Base-by-base conservation (phyloP, 2,797 vertebrate species). In the Rhyacichthys aspro region DNA sequence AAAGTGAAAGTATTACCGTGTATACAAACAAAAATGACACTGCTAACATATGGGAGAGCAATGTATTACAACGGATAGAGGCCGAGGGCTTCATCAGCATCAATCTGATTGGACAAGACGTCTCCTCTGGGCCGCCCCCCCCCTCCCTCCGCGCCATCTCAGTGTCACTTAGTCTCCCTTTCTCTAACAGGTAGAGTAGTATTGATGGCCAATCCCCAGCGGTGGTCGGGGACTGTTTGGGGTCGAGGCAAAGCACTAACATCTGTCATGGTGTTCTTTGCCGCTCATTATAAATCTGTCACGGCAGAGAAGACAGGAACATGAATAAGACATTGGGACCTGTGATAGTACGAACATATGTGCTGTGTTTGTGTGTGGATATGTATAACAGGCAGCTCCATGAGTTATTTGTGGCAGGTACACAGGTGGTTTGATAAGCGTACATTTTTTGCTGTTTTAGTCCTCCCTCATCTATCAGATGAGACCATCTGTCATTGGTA, bases 201-300 rank as follows among this genome's bases (percentile, higher is more conserved):
- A 87, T 91, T 88, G 85, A 88, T 86, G 81, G 66, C 61, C 70
- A 71, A 74, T 79, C 85, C 80, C 81, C 67, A 67, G 67, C 14
- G 43, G 74, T 79, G 70, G 79, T 77, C 58, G 55, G 70, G 71
- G 77, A 64, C 55, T 80, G 79, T 81, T 76, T 72, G 71, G 73
- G 87, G 84, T 90, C 63, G 70, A 56, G 60, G 80, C 69, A 76
- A 82, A 85, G 75, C 80, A 72, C 76, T 73, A 89, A 85, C 86
- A 90, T 88, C 84, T 90, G 88, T 88, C 88, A 86, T 55, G 43
- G 71, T 65, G 64, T 77, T 86, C 73, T 80, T 70, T 47, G 17
- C 79, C 67, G 74, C 78, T 86, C 44, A 47, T 81, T 88, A 84
- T 81, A 78, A 89, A 90, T 82, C 83, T 81, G 85, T 84, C 85